Evolutionary conservation across 1,140 invertebrate genomes (phyloP).

Genomic region (Zaprionus nigranus): DNA sequence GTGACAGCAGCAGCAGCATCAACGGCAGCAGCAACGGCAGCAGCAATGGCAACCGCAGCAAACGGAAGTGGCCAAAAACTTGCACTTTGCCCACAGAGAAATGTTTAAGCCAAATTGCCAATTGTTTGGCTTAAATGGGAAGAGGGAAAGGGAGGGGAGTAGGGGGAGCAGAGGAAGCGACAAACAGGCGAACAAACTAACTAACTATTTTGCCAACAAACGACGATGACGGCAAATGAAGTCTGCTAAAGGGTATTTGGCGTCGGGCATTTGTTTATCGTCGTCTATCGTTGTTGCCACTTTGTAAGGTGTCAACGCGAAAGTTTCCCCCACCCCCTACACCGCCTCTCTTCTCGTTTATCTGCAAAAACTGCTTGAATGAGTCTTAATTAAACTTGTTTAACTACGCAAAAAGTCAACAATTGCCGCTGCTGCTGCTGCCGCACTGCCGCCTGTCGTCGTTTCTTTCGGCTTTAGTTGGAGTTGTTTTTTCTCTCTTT

Average conservation of each 20-base stretch:
- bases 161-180: neutral
- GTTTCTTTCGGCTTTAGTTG: neutral
- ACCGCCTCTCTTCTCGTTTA: neutral
- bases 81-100: slow-evolving; percentile 59
- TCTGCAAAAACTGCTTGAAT: slow-evolving; percentile 21
- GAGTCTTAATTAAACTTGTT: slow-evolving; percentile 56
- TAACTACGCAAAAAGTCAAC: slow-evolving; percentile 55
- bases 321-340: slow-evolving; percentile 2
- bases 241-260: slow-evolving; percentile 9
- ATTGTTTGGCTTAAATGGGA: slow-evolving; percentile 55
- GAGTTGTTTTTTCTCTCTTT: neutral
- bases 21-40: slow-evolving; percentile 58
- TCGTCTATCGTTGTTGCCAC: slow-evolving; percentile 26
- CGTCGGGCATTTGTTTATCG: slow-evolving; percentile 47
- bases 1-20: slow-evolving; percentile 45
- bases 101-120: slow-evolving; percentile 77
- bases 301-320: slow-evolving; percentile 35
- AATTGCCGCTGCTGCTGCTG: slow-evolving; percentile 25
- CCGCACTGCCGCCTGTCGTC: neutral
- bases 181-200: slow-evolving; percentile 18
- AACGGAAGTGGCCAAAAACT: slow-evolving; percentile 77
- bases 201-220: slow-evolving; percentile 1
- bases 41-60: slow-evolving; percentile 45
- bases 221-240: slow-evolving; percentile 21
- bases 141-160: neutral